Evolutionary conservation across 2,113 vertebrate genomes (phyloP).

Genomic region (Lepisosteus osseus): DNA sequence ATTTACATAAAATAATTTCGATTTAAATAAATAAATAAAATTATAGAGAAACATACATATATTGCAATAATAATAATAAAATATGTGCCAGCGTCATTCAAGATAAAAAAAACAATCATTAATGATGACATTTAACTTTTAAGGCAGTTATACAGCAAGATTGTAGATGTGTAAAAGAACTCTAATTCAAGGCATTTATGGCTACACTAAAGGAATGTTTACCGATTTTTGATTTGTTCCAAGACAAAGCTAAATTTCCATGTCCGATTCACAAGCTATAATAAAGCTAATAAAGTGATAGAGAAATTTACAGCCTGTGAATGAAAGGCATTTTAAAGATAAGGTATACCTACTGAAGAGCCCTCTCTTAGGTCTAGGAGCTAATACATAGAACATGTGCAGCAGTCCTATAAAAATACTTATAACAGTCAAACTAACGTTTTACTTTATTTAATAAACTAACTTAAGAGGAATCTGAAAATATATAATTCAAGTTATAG

Average conservation of each 20-base stretch:
- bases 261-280: slow-evolving; percentile 80
- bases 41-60: slow-evolving; percentile 81
- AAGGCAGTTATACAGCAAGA: slow-evolving; percentile 94
- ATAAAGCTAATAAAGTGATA: slow-evolving; percentile 84
- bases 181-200: slow-evolving; percentile 92
- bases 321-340: slow-evolving; percentile 70
- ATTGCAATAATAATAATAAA: slow-evolving; percentile 77
- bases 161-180: slow-evolving; percentile 74
- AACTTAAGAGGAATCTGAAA: slow-evolving; percentile 51
- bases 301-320: slow-evolving; percentile 76
- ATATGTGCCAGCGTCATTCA: slow-evolving; percentile 72
- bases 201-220: slow-evolving; percentile 85
- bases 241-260: slow-evolving; percentile 71
- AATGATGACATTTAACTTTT: slow-evolving; percentile 68
- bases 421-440: slow-evolving; percentile 74
- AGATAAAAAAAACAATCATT: slow-evolving; percentile 62
- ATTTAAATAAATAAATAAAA: slow-evolving; percentile 98
- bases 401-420: slow-evolving; percentile 76
- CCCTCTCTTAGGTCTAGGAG: slow-evolving; percentile 83
- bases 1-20: slow-evolving; percentile 82
- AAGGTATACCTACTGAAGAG: slow-evolving; percentile 62
- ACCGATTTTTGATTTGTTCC: slow-evolving; percentile 70
- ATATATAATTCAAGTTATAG: slow-evolving; percentile 52
- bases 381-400: slow-evolving; percentile 70
- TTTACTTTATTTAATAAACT: slow-evolving; percentile 56